Base-by-base conservation (phyloP, 2,888 invertebrate species). In the Amblyteles armatorius region DNA sequence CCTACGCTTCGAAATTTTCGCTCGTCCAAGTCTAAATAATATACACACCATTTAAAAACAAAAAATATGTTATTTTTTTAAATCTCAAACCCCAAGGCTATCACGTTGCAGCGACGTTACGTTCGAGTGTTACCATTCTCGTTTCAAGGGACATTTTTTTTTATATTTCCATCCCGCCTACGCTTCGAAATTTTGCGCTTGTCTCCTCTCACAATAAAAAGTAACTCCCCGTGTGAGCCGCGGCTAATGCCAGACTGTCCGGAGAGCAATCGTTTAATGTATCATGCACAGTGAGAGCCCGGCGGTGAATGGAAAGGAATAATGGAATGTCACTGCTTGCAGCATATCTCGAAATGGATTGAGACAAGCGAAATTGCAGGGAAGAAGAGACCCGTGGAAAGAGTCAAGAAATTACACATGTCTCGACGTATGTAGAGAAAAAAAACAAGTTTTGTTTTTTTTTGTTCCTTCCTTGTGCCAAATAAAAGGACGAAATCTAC, bases 291-390 rank as follows among this genome's bases (percentile, higher is more conserved):
- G 33, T 19, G 55, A 67, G 9, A 33, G n/a, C 40, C 3, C 6
- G 4, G 29, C 5, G 11, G 16, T 22, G 44, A 63, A 76, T 40
- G 67, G 67, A 77, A 80, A 77, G 33, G 48, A 73, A 76, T 72
- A 55, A 82, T 68, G 67, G 26, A 82, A 84, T 84, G 73, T 78
- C 78, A 80, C 80, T 84, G 78, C 72, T 79, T 84, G 69, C 57
- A 71, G 60, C 52, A 82, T 77, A 79, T 82, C 67, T 76, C 78
- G 0, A 80, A 86, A 79, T 79, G 79, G 79, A 83, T 86, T 86
- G 81, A 74, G 73, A 81, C 67, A 76, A 65, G 55, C 77, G 65
- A 57, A 67, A 84, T 80, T 84, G 77, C 50, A 77, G 83, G 74
- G 67, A 52, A 9, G 52, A 63, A 9, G 52, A 33, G 40, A 36